Percentiles rank a stretch among this genome's conserved stretches.
phyloP scores from a whole-genome alignment of 2,797 vertebrate genomes.

The Tokudaia tokunoshimensis region DNA sequence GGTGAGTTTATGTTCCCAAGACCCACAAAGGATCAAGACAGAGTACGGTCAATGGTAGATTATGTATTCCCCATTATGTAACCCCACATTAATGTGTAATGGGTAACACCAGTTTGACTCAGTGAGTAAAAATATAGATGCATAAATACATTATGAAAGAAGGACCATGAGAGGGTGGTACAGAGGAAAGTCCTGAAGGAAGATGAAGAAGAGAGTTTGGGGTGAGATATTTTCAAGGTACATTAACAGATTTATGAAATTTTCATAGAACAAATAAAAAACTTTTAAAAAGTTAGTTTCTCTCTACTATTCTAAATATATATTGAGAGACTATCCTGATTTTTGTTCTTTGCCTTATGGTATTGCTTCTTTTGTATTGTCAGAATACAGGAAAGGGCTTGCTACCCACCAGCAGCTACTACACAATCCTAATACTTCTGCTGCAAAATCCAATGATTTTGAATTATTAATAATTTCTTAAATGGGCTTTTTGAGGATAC shows the following conservation, averaged over 20 bases:
- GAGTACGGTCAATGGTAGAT: neutral
- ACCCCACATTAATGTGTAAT: neutral
- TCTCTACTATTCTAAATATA: neutral
- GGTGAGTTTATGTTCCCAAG: neutral
- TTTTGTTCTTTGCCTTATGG: neutral
- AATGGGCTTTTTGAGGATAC: neutral
- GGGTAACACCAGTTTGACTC: neutral
- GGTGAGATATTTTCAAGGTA: neutral
- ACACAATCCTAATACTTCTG: neutral
- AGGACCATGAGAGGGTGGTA: neutral
- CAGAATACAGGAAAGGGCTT: neutral
- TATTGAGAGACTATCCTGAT: neutral
- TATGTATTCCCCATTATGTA: neutral
- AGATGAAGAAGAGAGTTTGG: neutral
- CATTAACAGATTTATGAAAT: neutral
- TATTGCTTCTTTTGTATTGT: neutral
- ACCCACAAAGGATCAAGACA: neutral
- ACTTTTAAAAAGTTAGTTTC: neutral
- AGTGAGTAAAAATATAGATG: neutral
- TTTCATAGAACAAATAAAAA: neutral
- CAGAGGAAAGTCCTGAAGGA: neutral
- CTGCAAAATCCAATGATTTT: neutral
- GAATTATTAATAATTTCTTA: neutral
- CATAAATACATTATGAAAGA: neutral
- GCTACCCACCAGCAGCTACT: accelerated